Evolutionary conservation across 2,113 vertebrate species (phyloP).

Genomic region (Phrynosoma blainvillii): DNA sequence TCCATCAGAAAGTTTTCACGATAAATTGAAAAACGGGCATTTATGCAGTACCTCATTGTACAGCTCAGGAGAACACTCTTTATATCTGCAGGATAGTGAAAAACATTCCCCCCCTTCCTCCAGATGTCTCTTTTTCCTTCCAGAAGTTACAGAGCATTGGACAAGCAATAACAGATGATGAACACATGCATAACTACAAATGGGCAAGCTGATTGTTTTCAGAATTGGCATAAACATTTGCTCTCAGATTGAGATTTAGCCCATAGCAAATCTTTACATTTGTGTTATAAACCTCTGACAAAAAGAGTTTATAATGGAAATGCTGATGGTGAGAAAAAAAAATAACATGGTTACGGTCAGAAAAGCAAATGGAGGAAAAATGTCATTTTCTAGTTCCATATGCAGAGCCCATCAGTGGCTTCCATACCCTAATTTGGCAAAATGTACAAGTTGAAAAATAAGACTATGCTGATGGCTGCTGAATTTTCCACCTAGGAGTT

Average conservation of each 20-base stretch:
- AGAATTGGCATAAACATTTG: constrained; percentile 87
- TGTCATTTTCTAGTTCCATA: constrained; percentile 78
- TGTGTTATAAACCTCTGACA: constrained; percentile 81
- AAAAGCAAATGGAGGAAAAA: constrained; percentile 80
- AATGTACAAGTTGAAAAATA: constrained; percentile 72
- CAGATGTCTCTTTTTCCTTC: constrained; percentile 86
- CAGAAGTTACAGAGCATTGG: constrained; percentile 85
- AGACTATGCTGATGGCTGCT: constrained; percentile 74
- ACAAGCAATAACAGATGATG: constrained; percentile 87
- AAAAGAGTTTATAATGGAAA: constrained; percentile 83
- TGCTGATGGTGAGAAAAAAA: constrained; percentile 84
- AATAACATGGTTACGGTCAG: constrained; percentile 78
- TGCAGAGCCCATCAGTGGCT: constrained; percentile 75
- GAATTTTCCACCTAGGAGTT: constrained; percentile 55
- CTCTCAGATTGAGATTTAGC: constrained; percentile 86
- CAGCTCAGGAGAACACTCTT: constrained; percentile 72
- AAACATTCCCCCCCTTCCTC: constrained; percentile 70
- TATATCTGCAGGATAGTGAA: constrained; percentile 73
- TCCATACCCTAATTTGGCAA: constrained; percentile 67
- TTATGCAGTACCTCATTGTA: constrained; percentile 69
- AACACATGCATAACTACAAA: constrained; percentile 87
- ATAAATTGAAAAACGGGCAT: constrained; percentile 59
- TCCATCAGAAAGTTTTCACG: constrained; percentile 32
- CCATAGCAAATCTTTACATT: constrained; percentile 87
- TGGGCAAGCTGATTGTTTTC: constrained; percentile 87